Percentiles rank a stretch among this genome's conserved stretches.
Evolutionary conservation across 2,797 vertebrate species (phyloP).

Genomic region (Thripadectes ignobilis): DNA sequence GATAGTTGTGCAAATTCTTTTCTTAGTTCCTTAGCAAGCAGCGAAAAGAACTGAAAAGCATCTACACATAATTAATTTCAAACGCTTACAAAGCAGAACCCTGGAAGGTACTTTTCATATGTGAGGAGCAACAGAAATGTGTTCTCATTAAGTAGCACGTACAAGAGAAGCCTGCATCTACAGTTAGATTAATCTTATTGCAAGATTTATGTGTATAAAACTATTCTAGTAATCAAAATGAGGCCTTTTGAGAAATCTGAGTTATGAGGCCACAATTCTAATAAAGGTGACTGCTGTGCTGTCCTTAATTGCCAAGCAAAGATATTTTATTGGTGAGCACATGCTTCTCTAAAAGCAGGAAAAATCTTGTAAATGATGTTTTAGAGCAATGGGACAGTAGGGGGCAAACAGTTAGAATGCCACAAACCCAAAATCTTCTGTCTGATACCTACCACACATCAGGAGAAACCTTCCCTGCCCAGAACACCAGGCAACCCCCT

Average conservation of each 20-base stretch:
- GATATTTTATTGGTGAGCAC: not conserved
- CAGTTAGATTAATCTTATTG: not conserved
- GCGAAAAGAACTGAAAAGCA: not conserved
- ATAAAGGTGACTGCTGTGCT: not conserved
- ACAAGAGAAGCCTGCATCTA: not conserved
- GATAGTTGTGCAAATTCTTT: slow-evolving; percentile 11
- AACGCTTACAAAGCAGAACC: not conserved
- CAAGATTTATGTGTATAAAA: not conserved
- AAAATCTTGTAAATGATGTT: not conserved
- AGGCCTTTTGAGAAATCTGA: not conserved
- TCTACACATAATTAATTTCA: not conserved
- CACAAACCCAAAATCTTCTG: not conserved
- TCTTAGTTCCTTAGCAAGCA: not conserved
- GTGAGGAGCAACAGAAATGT: not conserved
- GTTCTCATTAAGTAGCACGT: not conserved
- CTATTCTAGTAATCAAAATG: not conserved
- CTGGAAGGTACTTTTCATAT: not conserved
- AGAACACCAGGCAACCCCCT: not conserved
- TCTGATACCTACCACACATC: not conserved
- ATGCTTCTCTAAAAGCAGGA: not conserved
- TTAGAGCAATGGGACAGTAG: not conserved
- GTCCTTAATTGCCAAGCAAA: not conserved
- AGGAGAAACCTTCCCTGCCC: not conserved
- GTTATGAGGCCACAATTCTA: not conserved
- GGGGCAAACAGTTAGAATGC: not conserved